Conservation (phyloP, 2,888 invertebrate species). For the Ferrisia virgata region DNA sequence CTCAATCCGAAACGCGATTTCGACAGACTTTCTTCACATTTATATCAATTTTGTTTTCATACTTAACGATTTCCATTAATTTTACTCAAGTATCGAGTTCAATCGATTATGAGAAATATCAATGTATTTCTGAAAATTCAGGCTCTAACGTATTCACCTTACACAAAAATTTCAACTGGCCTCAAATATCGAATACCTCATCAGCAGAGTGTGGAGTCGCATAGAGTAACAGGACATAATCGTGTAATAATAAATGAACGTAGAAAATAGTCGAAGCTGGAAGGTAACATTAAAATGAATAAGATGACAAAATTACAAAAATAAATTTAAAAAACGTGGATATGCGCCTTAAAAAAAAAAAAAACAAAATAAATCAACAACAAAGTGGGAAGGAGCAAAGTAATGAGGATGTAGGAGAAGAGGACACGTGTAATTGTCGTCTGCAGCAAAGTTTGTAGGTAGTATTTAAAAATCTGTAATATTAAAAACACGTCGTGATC, state of each 20-base stretch:
- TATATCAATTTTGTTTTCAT: too few species aligned
- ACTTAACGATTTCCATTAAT: too few species aligned
- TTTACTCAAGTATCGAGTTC: too few species aligned
- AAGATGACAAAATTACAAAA: too few species aligned
- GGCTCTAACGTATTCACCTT: too few species aligned
- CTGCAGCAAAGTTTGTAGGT: background rate
- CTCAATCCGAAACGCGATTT: too few species aligned
- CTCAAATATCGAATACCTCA: background rate
- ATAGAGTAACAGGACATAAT: background rate
- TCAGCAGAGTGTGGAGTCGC: constrained; percentile 17
- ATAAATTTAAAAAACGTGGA: too few species aligned
- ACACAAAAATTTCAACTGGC: background rate
- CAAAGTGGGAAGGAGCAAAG: background rate
- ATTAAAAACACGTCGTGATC: background rate
- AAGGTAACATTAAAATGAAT: background rate
- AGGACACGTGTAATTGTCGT: background rate
- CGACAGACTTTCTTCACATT: too few species aligned
- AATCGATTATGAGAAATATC: too few species aligned
- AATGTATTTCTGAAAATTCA: too few species aligned
- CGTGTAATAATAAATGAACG: background rate
- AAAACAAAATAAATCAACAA: background rate
- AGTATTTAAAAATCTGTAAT: background rate
- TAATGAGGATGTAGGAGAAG: too few species aligned
- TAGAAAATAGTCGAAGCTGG: background rate
- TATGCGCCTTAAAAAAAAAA: too few species aligned